phyloP scores from a whole-genome alignment of 2,113 vertebrate genomes.

The Percina caprodes region DNA sequence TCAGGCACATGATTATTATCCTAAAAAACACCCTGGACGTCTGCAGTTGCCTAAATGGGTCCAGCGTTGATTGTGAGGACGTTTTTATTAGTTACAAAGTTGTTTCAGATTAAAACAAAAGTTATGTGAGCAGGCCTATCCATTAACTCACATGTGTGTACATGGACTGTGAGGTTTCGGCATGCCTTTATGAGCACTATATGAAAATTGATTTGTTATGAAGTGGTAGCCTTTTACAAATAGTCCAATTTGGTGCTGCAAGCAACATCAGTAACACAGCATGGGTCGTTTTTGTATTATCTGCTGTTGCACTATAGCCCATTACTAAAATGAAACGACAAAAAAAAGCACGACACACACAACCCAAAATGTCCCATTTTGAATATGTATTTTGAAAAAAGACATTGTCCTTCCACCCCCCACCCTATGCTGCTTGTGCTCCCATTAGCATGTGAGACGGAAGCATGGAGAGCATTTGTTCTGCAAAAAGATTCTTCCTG shows the following conservation, averaged over 20 bases:
- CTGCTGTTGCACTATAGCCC: background rate
- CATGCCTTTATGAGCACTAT: background rate
- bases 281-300: background rate
- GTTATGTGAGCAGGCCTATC: background rate
- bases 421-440: constrained; percentile 18
- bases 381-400: background rate
- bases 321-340: background rate
- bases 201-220: constrained; percentile 37
- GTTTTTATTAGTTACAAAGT: background rate
- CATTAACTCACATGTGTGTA: background rate
- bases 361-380: background rate
- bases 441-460: constrained; percentile 46
- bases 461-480: constrained; percentile 3
- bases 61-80: background rate
- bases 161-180: background rate
- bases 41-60: background rate
- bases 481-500: background rate
- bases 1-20: constrained; percentile 56
- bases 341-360: too few relatives aligned
- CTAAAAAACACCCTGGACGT: constrained; percentile 21
- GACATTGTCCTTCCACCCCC: background rate
- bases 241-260: background rate
- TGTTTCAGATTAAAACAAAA: background rate
- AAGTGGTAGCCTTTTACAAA: background rate
- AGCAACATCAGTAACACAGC: background rate